These are phyloP conservation scores for Echinops telfairi DNA, from an alignment of 2,113 vertebrate genomes.

Conservation along the genomic window DNA sequence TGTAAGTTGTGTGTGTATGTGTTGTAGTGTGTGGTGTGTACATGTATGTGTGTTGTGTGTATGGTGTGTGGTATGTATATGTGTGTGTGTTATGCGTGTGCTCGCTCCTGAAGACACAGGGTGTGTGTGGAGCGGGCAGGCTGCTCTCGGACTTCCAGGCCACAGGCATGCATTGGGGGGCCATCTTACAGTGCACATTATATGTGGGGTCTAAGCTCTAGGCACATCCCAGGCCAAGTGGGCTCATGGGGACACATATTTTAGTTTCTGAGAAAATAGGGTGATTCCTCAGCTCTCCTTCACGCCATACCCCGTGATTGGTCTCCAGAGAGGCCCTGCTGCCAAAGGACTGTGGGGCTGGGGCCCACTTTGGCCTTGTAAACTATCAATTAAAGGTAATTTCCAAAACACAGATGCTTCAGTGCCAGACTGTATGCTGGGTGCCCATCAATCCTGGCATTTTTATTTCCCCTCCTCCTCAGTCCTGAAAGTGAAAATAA, in stretches of 20 bases:
- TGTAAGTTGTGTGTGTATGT: background rate
- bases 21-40: too few species aligned
- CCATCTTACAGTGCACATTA: fast-evolving
- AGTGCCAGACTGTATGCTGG: background rate
- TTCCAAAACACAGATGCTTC: background rate
- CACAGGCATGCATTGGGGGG: too few species aligned
- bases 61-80: too few species aligned
- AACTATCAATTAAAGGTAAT: constrained; percentile 7
- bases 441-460: background rate
- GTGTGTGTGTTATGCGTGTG: too few species aligned
- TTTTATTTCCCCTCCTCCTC: constrained; percentile 46
- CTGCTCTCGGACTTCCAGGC: too few species aligned
- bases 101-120: too few species aligned
- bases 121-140: too few species aligned
- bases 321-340: background rate
- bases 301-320: background rate
- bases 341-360: background rate
- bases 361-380: background rate
- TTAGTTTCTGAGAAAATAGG: background rate
- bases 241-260: background rate
- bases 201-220: too few species aligned
- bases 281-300: background rate
- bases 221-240: background rate
- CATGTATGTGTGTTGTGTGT: too few species aligned
- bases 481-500: background rate